phyloP scores from a whole-genome alignment of 2,113 vertebrate species.

The Leuciscus idus region DNA sequence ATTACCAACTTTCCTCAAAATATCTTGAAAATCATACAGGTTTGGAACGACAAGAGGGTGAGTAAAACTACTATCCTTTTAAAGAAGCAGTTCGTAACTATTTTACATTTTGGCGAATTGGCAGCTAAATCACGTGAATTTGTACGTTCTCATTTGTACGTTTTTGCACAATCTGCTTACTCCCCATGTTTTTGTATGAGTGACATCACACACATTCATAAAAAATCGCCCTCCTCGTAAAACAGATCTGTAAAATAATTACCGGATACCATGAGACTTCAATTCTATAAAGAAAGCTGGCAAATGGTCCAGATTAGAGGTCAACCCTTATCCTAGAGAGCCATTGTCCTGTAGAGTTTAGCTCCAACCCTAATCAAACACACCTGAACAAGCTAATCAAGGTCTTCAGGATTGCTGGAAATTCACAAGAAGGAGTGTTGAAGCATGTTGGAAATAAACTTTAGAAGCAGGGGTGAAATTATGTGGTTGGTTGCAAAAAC shows the following conservation, averaged over 20 bases:
- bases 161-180: neutral
- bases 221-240: no score
- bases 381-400: neutral
- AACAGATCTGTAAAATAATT: neutral
- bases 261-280: no score
- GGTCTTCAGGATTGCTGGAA: neutral
- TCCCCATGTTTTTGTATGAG: no score
- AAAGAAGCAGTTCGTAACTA: neutral
- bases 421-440: neutral
- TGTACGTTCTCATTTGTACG: no score
- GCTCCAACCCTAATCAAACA: neutral
- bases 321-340: neutral
- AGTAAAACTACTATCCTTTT: neutral
- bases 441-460: neutral
- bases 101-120: neutral
- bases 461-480: neutral
- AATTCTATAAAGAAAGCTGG: neutral
- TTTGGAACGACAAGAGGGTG: neutral
- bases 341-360: conserved; percentile 1
- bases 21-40: neutral
- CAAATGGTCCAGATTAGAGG: neutral
- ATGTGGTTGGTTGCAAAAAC: no score
- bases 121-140: neutral
- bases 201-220: no score
- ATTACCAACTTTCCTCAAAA: neutral